Percentiles rank a stretch among this genome's conserved stretches.
Conservation (phyloP, 2,113 vertebrate genomes). For the Lophura nycthemera region DNA sequence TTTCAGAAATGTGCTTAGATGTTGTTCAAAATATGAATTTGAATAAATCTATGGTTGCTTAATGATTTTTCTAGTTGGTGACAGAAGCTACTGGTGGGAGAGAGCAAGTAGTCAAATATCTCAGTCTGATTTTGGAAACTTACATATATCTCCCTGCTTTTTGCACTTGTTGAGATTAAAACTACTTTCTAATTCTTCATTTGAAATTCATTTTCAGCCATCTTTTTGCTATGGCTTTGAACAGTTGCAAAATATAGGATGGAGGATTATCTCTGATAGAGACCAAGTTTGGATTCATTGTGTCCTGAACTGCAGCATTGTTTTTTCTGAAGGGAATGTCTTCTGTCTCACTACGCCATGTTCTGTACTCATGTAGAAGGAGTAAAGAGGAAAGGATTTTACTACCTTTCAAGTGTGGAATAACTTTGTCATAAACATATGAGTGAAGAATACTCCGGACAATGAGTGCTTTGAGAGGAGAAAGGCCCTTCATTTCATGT, state of each 20-base stretch:
- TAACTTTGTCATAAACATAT: neutral
- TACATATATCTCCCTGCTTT: neutral
- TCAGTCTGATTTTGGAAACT: neutral
- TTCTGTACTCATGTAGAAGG: neutral
- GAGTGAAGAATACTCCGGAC: conserved; percentile 2
- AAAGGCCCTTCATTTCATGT: neutral
- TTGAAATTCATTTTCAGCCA: conserved; percentile 13
- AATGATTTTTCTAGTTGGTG: conserved; percentile 47
- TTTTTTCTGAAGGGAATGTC: neutral
- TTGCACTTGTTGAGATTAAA: neutral
- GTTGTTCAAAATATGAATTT: conserved; percentile 69
- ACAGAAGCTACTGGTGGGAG: neutral
- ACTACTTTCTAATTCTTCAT: conserved; percentile 6
- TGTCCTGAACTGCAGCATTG: neutral
- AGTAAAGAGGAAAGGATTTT: conserved; percentile 9
- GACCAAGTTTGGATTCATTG: neutral
- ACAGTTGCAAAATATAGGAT: neutral
- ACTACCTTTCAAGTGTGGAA: neutral
- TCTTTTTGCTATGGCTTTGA: neutral
- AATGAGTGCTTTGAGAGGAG: conserved; percentile 16
- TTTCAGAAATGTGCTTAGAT: conserved; percentile 59
- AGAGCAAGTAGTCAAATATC: neutral
- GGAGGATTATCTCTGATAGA: neutral
- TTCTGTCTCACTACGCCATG: neutral
- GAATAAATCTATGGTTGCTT: conserved; percentile 51